Evolutionary conservation across 2,113 vertebrate species (phyloP).

Genomic region (Pygoscelis antarcticus): DNA sequence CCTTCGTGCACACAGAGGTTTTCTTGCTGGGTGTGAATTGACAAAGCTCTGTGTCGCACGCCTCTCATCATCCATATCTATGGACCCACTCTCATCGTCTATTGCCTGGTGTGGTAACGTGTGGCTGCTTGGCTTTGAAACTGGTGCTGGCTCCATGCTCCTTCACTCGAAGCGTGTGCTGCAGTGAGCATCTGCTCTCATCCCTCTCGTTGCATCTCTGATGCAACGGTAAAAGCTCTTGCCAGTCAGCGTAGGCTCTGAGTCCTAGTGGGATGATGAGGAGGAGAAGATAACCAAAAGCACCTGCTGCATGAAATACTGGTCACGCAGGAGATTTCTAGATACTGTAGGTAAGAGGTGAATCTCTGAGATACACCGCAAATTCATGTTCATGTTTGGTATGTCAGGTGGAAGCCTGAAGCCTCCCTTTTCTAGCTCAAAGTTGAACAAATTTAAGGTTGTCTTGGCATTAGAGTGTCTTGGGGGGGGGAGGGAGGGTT

Average conservation of each 20-base stretch:
- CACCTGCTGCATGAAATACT: not conserved
- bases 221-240: not conserved
- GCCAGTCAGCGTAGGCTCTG: not conserved
- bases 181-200: not conserved
- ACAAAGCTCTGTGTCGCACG: not conserved
- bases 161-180: not conserved
- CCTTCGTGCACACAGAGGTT: not conserved
- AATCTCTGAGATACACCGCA: not conserved
- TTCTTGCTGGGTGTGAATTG: not conserved
- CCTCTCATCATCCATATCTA: too few species aligned
- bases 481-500: not conserved
- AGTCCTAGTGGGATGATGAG: not conserved
- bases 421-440: not conserved
- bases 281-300: not conserved
- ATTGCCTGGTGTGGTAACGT: not conserved
- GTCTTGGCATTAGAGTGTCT: not conserved
- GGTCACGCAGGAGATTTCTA: not conserved
- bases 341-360: not conserved
- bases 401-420: not conserved
- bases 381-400: not conserved
- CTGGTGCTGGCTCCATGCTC: not conserved
- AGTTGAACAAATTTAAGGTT: not conserved
- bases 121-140: not conserved
- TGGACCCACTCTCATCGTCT: not conserved
- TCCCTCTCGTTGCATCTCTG: not conserved